A percentile compares a stretch with the other conserved stretches of the same genome.
Evolutionary conservation across 2,113 vertebrate genomes (phyloP).

Genomic region (Centropus bengalensis): DNA sequence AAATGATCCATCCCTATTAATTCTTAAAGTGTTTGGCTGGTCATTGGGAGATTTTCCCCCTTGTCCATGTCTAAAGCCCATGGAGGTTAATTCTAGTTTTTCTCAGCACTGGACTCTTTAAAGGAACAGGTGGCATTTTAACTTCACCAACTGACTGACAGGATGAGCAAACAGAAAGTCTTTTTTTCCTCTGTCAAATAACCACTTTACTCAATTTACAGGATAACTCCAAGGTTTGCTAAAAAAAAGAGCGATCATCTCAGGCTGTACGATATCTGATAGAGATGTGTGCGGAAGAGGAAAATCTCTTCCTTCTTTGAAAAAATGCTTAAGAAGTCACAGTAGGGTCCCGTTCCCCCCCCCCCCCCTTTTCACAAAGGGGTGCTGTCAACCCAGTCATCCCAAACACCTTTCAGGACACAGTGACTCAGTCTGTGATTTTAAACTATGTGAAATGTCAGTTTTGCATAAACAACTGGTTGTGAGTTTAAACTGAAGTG

Average conservation of each 20-base stretch:
- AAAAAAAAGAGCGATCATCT: not conserved
- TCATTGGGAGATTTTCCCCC: not conserved
- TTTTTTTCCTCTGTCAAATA: not conserved
- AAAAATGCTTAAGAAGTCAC: not conserved
- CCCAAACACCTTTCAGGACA: not conserved
- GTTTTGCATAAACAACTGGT: not conserved
- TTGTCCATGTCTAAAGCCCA: not conserved
- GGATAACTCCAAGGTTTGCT: not conserved
- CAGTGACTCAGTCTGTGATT: not conserved
- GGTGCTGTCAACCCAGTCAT: not conserved
- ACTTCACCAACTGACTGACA: not conserved
- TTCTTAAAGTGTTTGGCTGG: not conserved
- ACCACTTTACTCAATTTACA: not conserved
- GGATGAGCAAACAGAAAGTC: not conserved
- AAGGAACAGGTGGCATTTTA: not conserved
- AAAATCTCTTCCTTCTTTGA: not conserved
- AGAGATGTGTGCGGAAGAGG: not conserved
- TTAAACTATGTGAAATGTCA: not conserved
- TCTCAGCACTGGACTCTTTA: not conserved
- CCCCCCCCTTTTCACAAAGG: not conserved
- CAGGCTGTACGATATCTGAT: rapidly evolving
- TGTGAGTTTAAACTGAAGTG: not conserved
- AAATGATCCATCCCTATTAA: not conserved
- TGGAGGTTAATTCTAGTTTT: not conserved
- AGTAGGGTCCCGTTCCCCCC: not conserved